A percentile compares a stretch with the other conserved stretches of the same genome.
These are phyloP conservation scores for Papilio xuthus DNA, from an alignment of 1,140 invertebrate genomes.

Conservation along the genomic window DNA sequence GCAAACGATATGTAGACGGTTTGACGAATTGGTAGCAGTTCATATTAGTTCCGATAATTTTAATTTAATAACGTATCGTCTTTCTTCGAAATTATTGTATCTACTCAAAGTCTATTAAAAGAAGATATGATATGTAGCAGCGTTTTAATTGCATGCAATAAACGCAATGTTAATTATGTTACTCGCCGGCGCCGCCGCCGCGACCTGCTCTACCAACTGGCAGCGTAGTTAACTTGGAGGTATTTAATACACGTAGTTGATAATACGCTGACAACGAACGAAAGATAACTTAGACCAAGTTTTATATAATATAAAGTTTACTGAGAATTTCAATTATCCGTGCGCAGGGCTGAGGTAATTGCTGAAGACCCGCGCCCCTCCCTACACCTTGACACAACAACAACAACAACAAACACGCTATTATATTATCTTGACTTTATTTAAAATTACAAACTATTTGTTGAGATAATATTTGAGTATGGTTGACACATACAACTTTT, in stretches of 20 bases:
- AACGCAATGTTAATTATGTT: neutral
- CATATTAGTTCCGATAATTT: neutral
- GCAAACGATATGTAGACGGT: neutral
- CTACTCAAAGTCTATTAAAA: neutral
- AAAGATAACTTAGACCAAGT: neutral
- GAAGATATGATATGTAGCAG: neutral
- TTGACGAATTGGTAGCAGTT: no score
- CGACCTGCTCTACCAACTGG: neutral
- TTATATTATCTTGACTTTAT: neutral
- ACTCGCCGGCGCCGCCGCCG: neutral
- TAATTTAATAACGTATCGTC: neutral
- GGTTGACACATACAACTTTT: neutral
- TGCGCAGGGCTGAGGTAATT: neutral
- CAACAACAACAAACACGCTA: neutral
- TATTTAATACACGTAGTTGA: neutral
- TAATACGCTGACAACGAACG: neutral
- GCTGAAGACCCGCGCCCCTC: neutral
- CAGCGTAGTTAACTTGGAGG: neutral
- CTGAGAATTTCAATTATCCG: constrained; percentile 1
- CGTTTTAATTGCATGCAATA: neutral
- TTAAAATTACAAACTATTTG: neutral
- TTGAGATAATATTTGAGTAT: neutral
- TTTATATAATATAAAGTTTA: neutral
- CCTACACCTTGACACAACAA: neutral
- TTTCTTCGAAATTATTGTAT: neutral